Conservation (phyloP, 1,140 invertebrate species). For the Platorchestia sp. region DNA sequence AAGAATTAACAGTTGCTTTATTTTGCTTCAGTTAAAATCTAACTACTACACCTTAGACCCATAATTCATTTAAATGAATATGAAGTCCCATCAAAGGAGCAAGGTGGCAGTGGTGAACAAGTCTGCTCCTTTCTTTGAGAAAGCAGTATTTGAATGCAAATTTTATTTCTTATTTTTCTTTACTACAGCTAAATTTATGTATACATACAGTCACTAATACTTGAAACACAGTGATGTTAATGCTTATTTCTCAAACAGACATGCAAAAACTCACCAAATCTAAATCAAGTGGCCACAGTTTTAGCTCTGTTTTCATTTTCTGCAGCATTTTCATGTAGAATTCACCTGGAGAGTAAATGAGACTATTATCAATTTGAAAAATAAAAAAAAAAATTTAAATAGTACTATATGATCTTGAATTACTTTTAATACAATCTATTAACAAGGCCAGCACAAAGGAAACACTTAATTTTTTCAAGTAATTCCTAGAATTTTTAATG, state of each 20-base stretch:
- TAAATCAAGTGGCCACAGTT: slow-evolving; percentile 1
- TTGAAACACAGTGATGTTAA: background rate
- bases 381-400: background rate
- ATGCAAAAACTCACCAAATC: slow-evolving; percentile 1
- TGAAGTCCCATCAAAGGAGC: no score
- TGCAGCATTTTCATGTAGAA: slow-evolving; percentile 20
- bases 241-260: background rate
- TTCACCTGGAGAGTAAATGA: background rate
- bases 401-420: background rate
- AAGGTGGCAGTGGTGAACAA: no score
- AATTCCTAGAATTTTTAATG: background rate
- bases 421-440: background rate
- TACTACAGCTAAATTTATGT: background rate
- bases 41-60: no score
- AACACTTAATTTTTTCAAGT: background rate
- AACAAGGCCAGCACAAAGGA: background rate
- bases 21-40: no score
- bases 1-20: no score
- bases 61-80: no score
- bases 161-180: no score
- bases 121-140: no score
- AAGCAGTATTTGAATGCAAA: no score
- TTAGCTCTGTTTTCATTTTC: slow-evolving; percentile 17
- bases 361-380: background rate
- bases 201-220: background rate